A percentile compares a stretch with the other conserved stretches of the same genome.
Evolutionary conservation across 1,140 invertebrate species (phyloP).

Genomic region (Diploscapter pachys): DNA sequence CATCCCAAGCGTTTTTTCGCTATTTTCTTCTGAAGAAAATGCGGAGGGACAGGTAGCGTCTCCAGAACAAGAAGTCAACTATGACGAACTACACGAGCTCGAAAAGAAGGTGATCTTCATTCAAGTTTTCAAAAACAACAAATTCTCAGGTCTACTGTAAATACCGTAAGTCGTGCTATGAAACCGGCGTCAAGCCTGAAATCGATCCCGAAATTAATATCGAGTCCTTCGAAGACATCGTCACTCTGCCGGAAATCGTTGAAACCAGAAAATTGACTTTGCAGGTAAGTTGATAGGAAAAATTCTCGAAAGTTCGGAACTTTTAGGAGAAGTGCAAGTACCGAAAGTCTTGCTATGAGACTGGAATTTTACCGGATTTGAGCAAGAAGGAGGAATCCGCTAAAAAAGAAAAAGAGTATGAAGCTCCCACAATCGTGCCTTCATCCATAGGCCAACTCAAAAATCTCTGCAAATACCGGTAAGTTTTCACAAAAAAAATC

Average conservation of each 20-base stretch:
- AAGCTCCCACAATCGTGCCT: slow-evolving; percentile 17
- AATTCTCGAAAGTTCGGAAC: too few relatives aligned
- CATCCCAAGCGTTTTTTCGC: slow-evolving; percentile 1
- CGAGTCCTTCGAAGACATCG: slow-evolving; percentile 13
- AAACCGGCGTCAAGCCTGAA: slow-evolving; percentile 41
- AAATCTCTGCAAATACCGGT: slow-evolving; percentile 33
- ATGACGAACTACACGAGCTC: slow-evolving; percentile 40
- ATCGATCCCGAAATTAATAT: slow-evolving; percentile 22
- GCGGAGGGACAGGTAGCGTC: not conserved
- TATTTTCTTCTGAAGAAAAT: not conserved
- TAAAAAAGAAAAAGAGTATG: slow-evolving; percentile 2
- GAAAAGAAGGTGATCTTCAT: slow-evolving; percentile 24
- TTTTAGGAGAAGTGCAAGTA: slow-evolving; percentile 38
- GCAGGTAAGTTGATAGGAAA: not conserved
- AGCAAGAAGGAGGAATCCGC: slow-evolving; percentile 7
- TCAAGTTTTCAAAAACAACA: too few relatives aligned
- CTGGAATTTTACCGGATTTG: slow-evolving; percentile 33
- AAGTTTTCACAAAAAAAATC: slow-evolving; percentile 27
- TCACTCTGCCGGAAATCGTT: slow-evolving; percentile 20
- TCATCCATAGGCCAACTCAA: slow-evolving; percentile 26
- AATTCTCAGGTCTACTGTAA: slow-evolving; percentile 24
- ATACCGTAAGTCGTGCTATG: slow-evolving; percentile 45
- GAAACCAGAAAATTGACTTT: slow-evolving; percentile 25
- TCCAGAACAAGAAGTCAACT: slow-evolving; percentile 17
- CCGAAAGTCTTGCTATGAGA: slow-evolving; percentile 42